Evolutionary conservation across 2,797 vertebrate genomes (phyloP).

Genomic region (Thamnophis elegans): DNA sequence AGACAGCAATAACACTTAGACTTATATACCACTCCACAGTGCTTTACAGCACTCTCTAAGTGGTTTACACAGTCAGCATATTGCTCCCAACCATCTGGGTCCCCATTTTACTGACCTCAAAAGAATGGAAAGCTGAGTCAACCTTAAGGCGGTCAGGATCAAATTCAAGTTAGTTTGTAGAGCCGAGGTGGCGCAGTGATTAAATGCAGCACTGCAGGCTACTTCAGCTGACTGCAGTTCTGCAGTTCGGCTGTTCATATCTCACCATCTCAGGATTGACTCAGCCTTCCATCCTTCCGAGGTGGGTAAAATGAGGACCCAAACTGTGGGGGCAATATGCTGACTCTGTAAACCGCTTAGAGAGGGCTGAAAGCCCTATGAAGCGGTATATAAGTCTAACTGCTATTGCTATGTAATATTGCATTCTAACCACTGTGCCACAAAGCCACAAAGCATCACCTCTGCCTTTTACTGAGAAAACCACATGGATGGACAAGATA

Average conservation of each 20-base stretch:
- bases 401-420: no score
- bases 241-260: no score
- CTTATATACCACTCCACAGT: background rate
- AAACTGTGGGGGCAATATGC: no score
- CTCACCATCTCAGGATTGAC: no score
- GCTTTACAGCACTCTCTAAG: background rate
- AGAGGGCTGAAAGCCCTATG: no score
- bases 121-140: background rate
- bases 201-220: no score
- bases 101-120: background rate
- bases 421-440: background rate
- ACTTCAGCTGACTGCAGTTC: no score
- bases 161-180: background rate
- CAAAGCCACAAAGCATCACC: background rate
- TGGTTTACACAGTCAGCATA: background rate
- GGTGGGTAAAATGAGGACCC: no score
- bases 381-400: no score
- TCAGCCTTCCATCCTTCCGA: no score
- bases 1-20: background rate
- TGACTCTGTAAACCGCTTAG: no score
- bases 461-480: background rate
- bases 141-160: background rate
- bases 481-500: background rate
- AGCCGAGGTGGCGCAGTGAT: no score
- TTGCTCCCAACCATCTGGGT: background rate